Conservation (phyloP, 2,888 invertebrate genomes). For the Lypha dubia region DNA sequence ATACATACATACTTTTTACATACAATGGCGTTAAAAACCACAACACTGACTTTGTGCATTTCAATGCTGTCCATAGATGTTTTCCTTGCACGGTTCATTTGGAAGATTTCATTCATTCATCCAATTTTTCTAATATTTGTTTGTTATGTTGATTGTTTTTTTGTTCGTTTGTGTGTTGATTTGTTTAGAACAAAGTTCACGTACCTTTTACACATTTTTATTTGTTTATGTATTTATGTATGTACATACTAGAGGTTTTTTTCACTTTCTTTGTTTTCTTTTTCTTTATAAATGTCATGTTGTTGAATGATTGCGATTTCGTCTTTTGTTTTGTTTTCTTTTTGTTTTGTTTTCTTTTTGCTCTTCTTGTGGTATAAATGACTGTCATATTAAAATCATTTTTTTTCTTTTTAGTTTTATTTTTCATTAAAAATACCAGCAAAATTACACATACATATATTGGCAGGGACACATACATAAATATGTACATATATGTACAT, state of each 20-base stretch:
- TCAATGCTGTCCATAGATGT: background rate
- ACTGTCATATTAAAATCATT: constrained; percentile 41
- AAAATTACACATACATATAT: background rate
- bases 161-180: constrained; percentile 28
- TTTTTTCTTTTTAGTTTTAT: constrained; percentile 8
- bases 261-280: background rate
- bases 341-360: constrained; percentile 3
- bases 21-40: background rate
- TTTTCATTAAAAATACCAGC: constrained; percentile 14
- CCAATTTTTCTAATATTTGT: constrained; percentile 14
- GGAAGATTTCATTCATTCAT: constrained; percentile 35
- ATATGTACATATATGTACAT: background rate
- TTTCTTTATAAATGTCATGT: constrained; percentile 16
- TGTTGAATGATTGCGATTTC: background rate
- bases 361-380: constrained; percentile 17
- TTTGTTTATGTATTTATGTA: constrained; percentile 26
- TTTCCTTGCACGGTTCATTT: constrained; percentile 10
- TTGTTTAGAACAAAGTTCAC: constrained; percentile 70
- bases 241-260: background rate
- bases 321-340: constrained; percentile 9
- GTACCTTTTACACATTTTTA: constrained; percentile 65
- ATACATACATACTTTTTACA: no score
- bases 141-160: constrained; percentile 2
- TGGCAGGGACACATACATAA: background rate
- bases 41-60: background rate